A percentile compares a stretch with the other conserved stretches of the same genome.
phyloP scores from a whole-genome alignment of 2,888 invertebrate species.

The Coenonympha arcania region DNA sequence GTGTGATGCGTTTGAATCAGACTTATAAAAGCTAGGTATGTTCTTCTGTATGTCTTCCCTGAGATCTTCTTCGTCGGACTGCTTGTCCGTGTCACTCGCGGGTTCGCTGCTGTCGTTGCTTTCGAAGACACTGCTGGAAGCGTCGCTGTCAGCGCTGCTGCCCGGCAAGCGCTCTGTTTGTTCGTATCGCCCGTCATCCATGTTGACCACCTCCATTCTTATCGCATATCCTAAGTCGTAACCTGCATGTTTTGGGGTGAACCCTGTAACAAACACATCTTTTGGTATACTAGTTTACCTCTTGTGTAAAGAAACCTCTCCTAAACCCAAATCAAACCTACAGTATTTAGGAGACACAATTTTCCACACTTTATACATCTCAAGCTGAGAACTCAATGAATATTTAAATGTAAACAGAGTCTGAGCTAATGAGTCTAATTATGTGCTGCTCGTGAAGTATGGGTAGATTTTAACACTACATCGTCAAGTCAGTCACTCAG shows the following conservation, averaged over 20 bases:
- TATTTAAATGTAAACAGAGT: slow-evolving; percentile 49
- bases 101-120: slow-evolving; percentile 48
- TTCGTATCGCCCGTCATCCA: slow-evolving; percentile 60
- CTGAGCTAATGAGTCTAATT: slow-evolving; percentile 52
- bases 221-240: slow-evolving; percentile 68
- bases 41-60: slow-evolving; percentile 64
- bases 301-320: background rate
- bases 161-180: slow-evolving; percentile 53
- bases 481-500: slow-evolving; percentile 37
- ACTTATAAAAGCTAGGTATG: slow-evolving; percentile 64
- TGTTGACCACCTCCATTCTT: slow-evolving; percentile 65
- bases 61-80: slow-evolving; percentile 59
- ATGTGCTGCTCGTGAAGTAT: slow-evolving; percentile 44
- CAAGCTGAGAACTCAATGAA: slow-evolving; percentile 27
- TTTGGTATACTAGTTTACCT: background rate
- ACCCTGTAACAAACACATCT: slow-evolving; percentile 54
- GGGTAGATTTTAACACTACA: slow-evolving; percentile 48
- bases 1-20: slow-evolving; percentile 65
- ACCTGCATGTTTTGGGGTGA: slow-evolving; percentile 48
- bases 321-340: slow-evolving; percentile 38
- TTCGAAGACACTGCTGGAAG: slow-evolving; percentile 50
- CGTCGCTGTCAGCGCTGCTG: slow-evolving; percentile 56
- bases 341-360: slow-evolving; percentile 52
- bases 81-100: slow-evolving; percentile 51
- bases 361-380: slow-evolving; percentile 61